phyloP scores from a whole-genome alignment of 1,140 invertebrate species.

The Microvelia longipes region DNA sequence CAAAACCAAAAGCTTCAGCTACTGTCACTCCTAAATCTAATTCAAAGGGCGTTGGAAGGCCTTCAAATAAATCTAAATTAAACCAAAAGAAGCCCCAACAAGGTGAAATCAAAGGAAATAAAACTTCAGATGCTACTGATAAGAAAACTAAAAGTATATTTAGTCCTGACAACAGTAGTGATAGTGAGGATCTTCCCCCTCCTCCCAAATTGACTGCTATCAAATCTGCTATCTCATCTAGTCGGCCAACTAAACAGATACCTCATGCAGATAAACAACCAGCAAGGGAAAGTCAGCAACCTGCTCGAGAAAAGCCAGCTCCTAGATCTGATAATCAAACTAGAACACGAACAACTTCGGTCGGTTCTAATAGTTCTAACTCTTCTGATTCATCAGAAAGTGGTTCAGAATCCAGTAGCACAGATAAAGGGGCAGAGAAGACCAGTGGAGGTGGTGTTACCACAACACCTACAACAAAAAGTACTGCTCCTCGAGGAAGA shows the following conservation, averaged over 20 bases:
- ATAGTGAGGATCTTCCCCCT: slow-evolving; percentile 39
- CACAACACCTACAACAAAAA: neutral
- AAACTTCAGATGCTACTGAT: slow-evolving; percentile 30
- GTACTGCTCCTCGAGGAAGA: slow-evolving; percentile 27
- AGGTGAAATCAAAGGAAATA: slow-evolving; percentile 23
- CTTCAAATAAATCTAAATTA: slow-evolving; percentile 14
- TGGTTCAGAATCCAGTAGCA: neutral
- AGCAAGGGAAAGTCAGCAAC: slow-evolving; percentile 19
- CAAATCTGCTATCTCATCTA: slow-evolving; percentile 31
- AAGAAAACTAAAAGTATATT: slow-evolving; percentile 67
- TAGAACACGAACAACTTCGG: slow-evolving; percentile 30
- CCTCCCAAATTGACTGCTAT: slow-evolving; percentile 31
- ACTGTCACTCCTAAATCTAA: slow-evolving; percentile 29
- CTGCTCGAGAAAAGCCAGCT: no score
- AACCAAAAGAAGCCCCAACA: slow-evolving; percentile 10
- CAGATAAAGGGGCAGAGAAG: neutral
- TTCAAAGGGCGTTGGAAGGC: slow-evolving; percentile 15
- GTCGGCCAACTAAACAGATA: no score
- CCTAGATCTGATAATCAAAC: no score
- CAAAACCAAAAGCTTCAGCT: slow-evolving; percentile 39
- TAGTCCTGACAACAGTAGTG: slow-evolving; percentile 63
- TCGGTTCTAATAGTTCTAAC: slow-evolving; percentile 30
- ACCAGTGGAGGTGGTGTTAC: neutral
- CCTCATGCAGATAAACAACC: no score
- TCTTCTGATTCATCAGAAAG: slow-evolving; percentile 23